Evolutionary conservation across 2,113 vertebrate species (phyloP).

Genomic region (Xiphorhynchus elegans): DNA sequence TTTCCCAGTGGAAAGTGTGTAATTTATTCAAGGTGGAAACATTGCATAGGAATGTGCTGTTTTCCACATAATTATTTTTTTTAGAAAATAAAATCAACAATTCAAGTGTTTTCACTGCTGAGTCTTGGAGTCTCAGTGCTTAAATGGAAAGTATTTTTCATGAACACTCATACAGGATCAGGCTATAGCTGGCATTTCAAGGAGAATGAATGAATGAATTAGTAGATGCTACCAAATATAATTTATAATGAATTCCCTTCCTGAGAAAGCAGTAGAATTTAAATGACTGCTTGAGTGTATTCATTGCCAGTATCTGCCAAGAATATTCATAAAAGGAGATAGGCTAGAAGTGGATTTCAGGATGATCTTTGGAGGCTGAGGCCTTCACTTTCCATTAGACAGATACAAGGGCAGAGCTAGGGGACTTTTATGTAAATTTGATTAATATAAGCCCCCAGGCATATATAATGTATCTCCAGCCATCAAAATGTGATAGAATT

Average conservation of each 20-base stretch:
- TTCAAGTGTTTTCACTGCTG: not conserved
- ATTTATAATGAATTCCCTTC: conserved; percentile 1
- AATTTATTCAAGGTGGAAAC: conserved; percentile 37
- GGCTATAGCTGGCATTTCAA: not conserved
- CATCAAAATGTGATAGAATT: not conserved
- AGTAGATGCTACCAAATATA: conserved; percentile 16
- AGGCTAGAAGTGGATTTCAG: not conserved
- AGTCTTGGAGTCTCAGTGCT: not conserved
- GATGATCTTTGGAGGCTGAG: not conserved
- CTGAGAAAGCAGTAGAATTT: conserved; percentile 30
- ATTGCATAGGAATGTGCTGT: not conserved
- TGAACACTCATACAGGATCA: not conserved
- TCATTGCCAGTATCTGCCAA: conserved; percentile 1
- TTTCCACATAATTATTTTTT: not conserved
- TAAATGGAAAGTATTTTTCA: not conserved
- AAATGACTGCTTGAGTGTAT: conserved; percentile 9
- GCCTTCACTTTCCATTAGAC: not conserved
- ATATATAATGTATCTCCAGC: not conserved
- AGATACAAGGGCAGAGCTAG: not conserved
- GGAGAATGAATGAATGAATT: conserved; percentile 24
- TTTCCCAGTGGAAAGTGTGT: not conserved
- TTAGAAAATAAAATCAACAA: not conserved
- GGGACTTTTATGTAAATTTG: not conserved
- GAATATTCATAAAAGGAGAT: not conserved
- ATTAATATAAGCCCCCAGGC: not conserved